Conservation (phyloP, 1,140 invertebrate species). For the Diploscapter pachys region DNA sequence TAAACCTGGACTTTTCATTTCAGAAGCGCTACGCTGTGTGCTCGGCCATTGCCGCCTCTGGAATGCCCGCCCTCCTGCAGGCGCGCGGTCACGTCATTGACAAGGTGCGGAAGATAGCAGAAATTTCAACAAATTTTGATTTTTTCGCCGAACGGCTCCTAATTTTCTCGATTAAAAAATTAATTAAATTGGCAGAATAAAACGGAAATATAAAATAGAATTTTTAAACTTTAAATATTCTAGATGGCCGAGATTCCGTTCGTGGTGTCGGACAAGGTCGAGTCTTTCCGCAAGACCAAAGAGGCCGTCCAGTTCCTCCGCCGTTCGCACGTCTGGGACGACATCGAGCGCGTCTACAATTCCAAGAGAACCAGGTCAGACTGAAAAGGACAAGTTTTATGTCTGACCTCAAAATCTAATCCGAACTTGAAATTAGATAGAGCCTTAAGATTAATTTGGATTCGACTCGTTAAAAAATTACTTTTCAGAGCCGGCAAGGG, state of each 20-base stretch:
- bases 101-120: slow-evolving; percentile 16
- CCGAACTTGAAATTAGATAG: no score
- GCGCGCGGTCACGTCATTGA: slow-evolving; percentile 95
- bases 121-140: neutral
- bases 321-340: slow-evolving; percentile 87
- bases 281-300: slow-evolving; percentile 94
- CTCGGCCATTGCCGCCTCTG: slow-evolving; percentile 92
- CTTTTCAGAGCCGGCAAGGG: slow-evolving; percentile 87
- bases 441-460: slow-evolving; percentile 1
- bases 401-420: no score
- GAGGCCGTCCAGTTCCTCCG: slow-evolving; percentile 87
- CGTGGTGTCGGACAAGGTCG: slow-evolving; percentile 88
- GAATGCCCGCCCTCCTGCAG: slow-evolving; percentile 90
- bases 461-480: slow-evolving; percentile 10
- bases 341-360: slow-evolving; percentile 83
- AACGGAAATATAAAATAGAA: no score
- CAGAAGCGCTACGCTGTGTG: slow-evolving; percentile 84
- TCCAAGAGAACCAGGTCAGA: neutral
- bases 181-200: neutral
- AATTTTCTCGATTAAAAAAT: neutral
- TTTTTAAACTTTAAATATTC: neutral
- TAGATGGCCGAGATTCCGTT: slow-evolving; percentile 90
- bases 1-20: no score
- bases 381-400: neutral
- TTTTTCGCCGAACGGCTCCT: neutral